Evolutionary conservation across 2,113 vertebrate genomes (phyloP).

Genomic region (Apaloderma vittatum): DNA sequence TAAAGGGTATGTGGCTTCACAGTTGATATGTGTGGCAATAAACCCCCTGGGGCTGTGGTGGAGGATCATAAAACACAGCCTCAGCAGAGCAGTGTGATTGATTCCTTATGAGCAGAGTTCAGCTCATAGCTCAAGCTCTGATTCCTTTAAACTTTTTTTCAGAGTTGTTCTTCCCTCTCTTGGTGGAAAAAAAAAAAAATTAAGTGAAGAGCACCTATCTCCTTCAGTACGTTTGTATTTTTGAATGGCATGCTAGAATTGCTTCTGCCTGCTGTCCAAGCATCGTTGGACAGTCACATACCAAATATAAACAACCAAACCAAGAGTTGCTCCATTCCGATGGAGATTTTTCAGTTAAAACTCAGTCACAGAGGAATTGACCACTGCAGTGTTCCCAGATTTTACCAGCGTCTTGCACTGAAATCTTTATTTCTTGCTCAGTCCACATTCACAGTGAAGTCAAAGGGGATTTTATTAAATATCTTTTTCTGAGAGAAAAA

Average conservation of each 20-base stretch:
- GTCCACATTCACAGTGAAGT: not conserved
- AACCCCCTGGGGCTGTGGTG: not conserved
- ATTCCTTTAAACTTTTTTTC: not conserved
- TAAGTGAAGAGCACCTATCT: not conserved
- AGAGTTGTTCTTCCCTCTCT: not conserved
- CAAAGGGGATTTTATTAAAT: slow-evolving; percentile 1
- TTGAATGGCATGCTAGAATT: not conserved
- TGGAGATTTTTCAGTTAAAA: not conserved
- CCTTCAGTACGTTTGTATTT: not conserved
- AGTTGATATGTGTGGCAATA: not conserved
- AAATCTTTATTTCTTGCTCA: not conserved
- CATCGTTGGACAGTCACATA: not conserved
- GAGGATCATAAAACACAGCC: not conserved
- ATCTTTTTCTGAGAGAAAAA: not conserved
- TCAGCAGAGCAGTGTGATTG: not conserved
- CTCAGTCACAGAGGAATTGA: not conserved
- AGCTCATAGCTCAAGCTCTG: not conserved
- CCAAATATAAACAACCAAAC: not conserved
- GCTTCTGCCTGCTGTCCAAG: not conserved
- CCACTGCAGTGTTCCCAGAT: not conserved
- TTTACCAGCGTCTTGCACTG: not conserved
- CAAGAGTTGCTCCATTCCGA: not conserved
- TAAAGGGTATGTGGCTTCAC: not conserved
- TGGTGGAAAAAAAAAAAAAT: not conserved
- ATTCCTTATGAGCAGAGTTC: not conserved